Conservation (phyloP, 2,113 vertebrate species). For the Urocynchramus pylzowi region DNA sequence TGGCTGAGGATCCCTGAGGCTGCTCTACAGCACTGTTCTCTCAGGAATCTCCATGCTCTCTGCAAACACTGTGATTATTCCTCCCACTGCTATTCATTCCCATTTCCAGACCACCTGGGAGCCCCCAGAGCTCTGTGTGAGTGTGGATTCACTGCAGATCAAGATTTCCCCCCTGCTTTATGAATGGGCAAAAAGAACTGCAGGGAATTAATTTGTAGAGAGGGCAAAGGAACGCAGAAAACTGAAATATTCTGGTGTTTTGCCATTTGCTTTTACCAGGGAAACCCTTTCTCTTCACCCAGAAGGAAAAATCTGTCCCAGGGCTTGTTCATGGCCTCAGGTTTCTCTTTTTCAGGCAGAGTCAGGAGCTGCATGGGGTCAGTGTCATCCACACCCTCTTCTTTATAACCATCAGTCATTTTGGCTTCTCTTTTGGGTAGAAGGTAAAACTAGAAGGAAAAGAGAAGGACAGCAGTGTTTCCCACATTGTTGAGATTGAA, state of each 20-base stretch:
- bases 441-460: neutral
- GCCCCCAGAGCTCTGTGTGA: neutral
- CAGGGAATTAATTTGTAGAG: neutral
- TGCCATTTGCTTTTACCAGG: neutral
- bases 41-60: neutral
- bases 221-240: neutral
- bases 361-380: slow-evolving; percentile 27
- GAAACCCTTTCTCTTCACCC: slow-evolving; percentile 49
- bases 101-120: slow-evolving; percentile 13
- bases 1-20: neutral
- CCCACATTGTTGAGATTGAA: neutral
- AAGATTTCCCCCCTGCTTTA: neutral
- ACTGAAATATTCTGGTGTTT: neutral
- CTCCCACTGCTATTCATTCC: slow-evolving; percentile 17
- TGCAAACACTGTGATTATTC: slow-evolving; percentile 12
- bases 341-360: neutral
- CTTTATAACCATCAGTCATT: neutral
- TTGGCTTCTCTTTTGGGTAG: neutral
- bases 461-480: neutral
- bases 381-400: neutral
- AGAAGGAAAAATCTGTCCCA: slow-evolving; percentile 21
- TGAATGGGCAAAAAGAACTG: neutral
- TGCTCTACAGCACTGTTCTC: neutral
- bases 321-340: neutral
- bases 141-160: neutral